A percentile compares a stretch with the other conserved stretches of the same genome.
Conservation (phyloP, 1,140 invertebrate genomes). For the Aphaenogaster rudis region DNA sequence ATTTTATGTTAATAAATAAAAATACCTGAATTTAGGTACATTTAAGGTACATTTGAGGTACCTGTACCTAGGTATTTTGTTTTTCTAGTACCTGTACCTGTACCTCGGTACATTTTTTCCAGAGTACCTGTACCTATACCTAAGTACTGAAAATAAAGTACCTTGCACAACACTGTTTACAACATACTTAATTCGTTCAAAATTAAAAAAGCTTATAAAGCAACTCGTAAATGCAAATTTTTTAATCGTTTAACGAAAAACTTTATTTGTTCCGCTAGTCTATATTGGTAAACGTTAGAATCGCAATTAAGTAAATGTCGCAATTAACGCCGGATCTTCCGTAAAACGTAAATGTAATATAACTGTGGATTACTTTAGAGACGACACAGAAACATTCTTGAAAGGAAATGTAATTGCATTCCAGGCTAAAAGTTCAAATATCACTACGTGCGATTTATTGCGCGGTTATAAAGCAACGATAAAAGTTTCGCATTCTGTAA, state of each 20-base stretch:
- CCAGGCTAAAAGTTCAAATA: constrained; percentile 18
- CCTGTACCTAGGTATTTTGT: too few species aligned
- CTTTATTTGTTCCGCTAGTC: neutral
- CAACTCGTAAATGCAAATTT: neutral
- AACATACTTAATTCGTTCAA: neutral
- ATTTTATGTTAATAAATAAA: too few species aligned
- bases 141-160: too few species aligned
- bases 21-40: too few species aligned
- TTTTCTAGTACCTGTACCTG: too few species aligned
- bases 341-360: neutral
- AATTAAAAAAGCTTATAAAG: neutral
- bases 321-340: neutral
- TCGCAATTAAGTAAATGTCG: neutral
- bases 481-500: neutral
- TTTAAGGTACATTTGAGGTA: too few species aligned
- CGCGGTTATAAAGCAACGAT: neutral
- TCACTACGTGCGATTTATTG: neutral
- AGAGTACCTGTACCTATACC: too few species aligned
- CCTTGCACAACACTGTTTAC: neutral
- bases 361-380: neutral
- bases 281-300: neutral
- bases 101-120: too few species aligned
- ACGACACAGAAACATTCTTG: neutral
- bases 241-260: neutral
- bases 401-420: constrained; percentile 23